Conservation (phyloP, 2,113 vertebrate species). For the Vidua macroura region DNA sequence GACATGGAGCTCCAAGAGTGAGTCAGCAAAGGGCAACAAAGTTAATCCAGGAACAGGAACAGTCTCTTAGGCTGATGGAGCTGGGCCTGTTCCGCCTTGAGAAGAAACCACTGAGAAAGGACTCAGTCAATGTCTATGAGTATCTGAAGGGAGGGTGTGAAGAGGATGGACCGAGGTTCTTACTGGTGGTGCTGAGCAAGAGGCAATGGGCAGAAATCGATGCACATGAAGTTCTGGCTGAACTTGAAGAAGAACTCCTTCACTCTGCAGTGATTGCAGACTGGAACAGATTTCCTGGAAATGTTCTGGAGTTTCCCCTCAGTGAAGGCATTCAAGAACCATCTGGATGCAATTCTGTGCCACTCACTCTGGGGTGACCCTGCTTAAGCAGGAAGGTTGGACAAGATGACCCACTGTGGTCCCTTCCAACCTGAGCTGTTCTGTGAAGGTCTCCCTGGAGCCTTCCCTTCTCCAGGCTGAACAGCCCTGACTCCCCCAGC, state of each 20-base stretch:
- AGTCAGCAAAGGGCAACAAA: background rate
- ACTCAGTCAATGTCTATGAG: background rate
- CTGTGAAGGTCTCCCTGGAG: background rate
- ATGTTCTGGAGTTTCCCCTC: background rate
- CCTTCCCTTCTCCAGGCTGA: background rate
- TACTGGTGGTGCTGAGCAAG: background rate
- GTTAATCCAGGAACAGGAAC: background rate
- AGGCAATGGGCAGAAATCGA: background rate
- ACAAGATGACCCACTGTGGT: background rate
- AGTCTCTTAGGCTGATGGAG: rapidly evolving
- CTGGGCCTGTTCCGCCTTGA: background rate
- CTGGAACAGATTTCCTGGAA: background rate
- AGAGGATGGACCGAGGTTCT: no score
- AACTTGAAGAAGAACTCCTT: background rate
- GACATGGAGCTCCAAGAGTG: background rate
- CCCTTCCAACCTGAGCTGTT: background rate
- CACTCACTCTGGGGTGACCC: background rate
- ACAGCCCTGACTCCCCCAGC: background rate
- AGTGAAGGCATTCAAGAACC: background rate
- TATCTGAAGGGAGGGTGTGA: background rate
- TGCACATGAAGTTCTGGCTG: background rate
- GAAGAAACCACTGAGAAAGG: background rate
- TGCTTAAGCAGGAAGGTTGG: background rate
- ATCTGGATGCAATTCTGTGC: no score
- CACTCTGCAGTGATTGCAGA: background rate